Conservation (phyloP, 2,888 invertebrate genomes). For the Pherbina coryleti region DNA sequence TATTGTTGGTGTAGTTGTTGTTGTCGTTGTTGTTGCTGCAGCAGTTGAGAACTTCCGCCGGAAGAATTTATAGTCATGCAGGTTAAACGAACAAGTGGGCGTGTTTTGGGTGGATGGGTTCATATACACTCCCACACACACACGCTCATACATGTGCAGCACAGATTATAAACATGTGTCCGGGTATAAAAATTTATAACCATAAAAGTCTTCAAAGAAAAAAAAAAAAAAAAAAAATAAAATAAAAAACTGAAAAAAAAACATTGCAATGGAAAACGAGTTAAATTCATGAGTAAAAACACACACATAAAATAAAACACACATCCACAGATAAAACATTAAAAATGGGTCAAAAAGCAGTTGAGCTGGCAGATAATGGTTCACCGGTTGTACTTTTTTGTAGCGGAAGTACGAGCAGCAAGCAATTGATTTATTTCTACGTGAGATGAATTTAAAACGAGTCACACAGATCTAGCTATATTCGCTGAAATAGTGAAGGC, state of each 20-base stretch:
- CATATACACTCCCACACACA: not conserved
- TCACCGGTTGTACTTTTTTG: not conserved
- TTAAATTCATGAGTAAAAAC: not conserved
- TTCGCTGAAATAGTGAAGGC: too few relatives aligned
- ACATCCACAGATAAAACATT: slow-evolving; percentile 5
- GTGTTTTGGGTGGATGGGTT: slow-evolving; percentile 57
- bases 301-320: not conserved
- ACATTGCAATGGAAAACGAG: slow-evolving; percentile 1
- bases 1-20: not conserved
- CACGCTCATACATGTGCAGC: slow-evolving; percentile 5
- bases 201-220: slow-evolving; percentile 43
- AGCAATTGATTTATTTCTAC: slow-evolving; percentile 12
- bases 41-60: slow-evolving; percentile 46
- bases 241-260: slow-evolving; percentile 45
- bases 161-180: slow-evolving; percentile 64
- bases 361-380: slow-evolving; percentile 18
- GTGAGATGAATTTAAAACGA: slow-evolving; percentile 8
- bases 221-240: slow-evolving; percentile 42
- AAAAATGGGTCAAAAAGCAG: slow-evolving; percentile 29
- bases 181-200: slow-evolving; percentile 63
- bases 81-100: slow-evolving; percentile 43
- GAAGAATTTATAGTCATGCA: slow-evolving; percentile 50
- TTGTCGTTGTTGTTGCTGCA: not conserved
- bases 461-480: too few relatives aligned
- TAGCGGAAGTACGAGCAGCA: slow-evolving; percentile 4